Evolutionary conservation across 2,888 invertebrate genomes (phyloP), one percentile per base, ranked within the genome.

Genomic region (Meiosimyza decipiens): DNA sequence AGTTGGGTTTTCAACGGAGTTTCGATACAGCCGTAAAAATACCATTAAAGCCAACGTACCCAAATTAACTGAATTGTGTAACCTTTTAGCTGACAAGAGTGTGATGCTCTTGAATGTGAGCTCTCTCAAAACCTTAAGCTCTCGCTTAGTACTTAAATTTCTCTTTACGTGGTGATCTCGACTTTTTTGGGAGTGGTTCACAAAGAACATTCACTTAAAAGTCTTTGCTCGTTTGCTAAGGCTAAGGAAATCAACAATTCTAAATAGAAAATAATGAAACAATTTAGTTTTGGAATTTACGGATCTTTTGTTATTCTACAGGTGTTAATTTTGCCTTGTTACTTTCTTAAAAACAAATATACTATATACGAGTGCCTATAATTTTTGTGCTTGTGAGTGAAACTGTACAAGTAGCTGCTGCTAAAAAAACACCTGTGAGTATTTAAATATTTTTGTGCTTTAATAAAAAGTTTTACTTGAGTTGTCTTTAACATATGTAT

Each of bases 151-250:
- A 6, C n/a, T 78, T 74, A 77, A 77, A 70, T 77, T 71, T 75
- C 74, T 18, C 47, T 62, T 12, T 62, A 60, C 55, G 59, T 65
- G 59, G 6, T 40, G 40, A 40, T 72, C 15, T 67, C 62, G 47
- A 77, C 77, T 76, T 74, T 80, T 72, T 81, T 82, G 81, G 81
- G 81, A 81, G 81, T 81, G 81, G 81, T 82, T 81, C 77, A 60
- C 75, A 75, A 7, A 40, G 40, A 40, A 40, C 2, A 40, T 40
- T 40, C 40, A 40, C 6, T 9, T 6, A 4, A 40, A 40, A 40
- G 9, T 40, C n/a, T n/a, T 2, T 40, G 9, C 1, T 40, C 6
- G 40, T 52, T 66, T n/a, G 59, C 50, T 60, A 5, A 40, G 40
- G 40, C 40, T 40, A 40, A 5, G 9, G 2, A 40, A 9, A 1